Conservation (phyloP, 2,888 invertebrate species). For the Blomia tropicalis region DNA sequence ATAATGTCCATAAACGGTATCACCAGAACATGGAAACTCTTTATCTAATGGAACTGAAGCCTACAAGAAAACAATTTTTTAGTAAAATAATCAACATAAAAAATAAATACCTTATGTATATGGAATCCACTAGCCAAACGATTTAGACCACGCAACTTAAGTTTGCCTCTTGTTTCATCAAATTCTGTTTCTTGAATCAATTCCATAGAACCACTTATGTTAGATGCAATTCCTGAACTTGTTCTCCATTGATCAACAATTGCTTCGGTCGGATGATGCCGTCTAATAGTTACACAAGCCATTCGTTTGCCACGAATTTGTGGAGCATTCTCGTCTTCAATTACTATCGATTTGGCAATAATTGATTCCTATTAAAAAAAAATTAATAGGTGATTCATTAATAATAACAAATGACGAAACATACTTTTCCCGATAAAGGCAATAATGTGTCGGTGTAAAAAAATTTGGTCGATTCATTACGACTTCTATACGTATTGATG, state of each 20-base stretch:
- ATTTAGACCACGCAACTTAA: slow-evolving; percentile 53
- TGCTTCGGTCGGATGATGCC: slow-evolving; percentile 29
- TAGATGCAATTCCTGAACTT: slow-evolving; percentile 27
- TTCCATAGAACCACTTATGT: slow-evolving; percentile 27
- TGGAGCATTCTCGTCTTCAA: slow-evolving; percentile 73
- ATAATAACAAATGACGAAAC: slow-evolving; percentile 17
- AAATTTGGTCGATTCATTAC: slow-evolving; percentile 33
- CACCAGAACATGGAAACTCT: slow-evolving; percentile 63
- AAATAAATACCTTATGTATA: slow-evolving; percentile 56
- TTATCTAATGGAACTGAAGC: slow-evolving; percentile 27
- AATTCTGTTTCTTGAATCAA: slow-evolving; percentile 43
- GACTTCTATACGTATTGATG: slow-evolving; percentile 26
- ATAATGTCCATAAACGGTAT: slow-evolving; percentile 65
- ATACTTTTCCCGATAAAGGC: slow-evolving; percentile 53
- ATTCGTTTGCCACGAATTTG: slow-evolving; percentile 70
- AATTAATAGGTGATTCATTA: neutral
- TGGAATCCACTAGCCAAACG: slow-evolving; percentile 54
- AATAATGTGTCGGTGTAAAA: slow-evolving; percentile 62
- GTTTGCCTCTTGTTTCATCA: slow-evolving; percentile 63
- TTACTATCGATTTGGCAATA: slow-evolving; percentile 52
- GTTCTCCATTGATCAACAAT: slow-evolving; percentile 27
- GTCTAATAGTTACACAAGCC: slow-evolving; percentile 55
- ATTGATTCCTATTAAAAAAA: slow-evolving; percentile 21
- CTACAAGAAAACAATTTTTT: slow-evolving; percentile 18
- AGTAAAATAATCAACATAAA: neutral